These are phyloP conservation scores for Masnerella sp. DNA, from an alignment of 2,888 invertebrate species.

Conservation along the genomic window DNA sequence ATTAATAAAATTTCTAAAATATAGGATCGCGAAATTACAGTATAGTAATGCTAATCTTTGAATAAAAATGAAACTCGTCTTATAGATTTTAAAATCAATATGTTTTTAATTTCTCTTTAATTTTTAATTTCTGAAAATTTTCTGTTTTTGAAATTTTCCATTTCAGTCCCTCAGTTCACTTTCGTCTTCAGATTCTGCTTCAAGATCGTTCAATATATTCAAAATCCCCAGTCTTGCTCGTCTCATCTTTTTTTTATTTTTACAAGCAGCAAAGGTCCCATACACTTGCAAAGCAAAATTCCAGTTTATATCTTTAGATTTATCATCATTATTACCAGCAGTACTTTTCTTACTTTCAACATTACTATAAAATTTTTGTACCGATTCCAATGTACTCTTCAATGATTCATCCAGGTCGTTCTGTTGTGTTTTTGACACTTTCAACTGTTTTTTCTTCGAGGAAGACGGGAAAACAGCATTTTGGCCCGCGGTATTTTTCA, in stretches of 20 bases:
- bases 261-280: neutral
- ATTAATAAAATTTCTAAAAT: no score
- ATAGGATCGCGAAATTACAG: no score
- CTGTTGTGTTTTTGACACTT: neutral
- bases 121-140: no score
- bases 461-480: neutral
- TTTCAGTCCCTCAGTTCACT: no score
- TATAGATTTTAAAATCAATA: no score
- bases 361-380: slow-evolving; percentile 1
- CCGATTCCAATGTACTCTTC: slow-evolving; percentile 2
- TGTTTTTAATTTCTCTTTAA: no score
- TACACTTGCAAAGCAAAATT: slow-evolving; percentile 6
- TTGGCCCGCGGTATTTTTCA: neutral
- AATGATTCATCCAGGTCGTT: slow-evolving; percentile 6
- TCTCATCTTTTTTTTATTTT: slow-evolving; percentile 1
- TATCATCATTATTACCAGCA: neutral
- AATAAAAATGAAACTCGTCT: no score
- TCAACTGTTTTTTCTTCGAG: slow-evolving; percentile 1
- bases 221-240: neutral
- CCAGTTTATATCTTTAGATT: slow-evolving; percentile 6
- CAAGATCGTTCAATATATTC: slow-evolving; percentile 2
- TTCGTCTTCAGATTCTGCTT: neutral
- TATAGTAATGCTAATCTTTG: no score
- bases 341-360: neutral
- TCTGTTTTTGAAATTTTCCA: no score